A percentile compares a stretch with the other conserved stretches of the same genome.
Evolutionary conservation across 2,888 invertebrate species (phyloP).

Genomic region (Torymus tubicola): DNA sequence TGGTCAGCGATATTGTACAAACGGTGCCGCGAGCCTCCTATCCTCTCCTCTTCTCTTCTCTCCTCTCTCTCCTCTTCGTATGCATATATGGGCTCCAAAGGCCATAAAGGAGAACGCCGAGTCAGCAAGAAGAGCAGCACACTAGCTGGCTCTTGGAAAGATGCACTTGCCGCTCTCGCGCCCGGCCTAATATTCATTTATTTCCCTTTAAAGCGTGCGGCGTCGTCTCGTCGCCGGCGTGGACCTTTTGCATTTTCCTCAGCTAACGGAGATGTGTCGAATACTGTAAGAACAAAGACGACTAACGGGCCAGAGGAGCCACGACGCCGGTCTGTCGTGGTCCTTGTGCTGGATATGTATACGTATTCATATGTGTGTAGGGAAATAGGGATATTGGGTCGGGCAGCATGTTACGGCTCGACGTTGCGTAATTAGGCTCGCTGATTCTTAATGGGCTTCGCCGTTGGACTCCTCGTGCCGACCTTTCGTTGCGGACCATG

Average conservation of each 20-base stretch:
- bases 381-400: not conserved
- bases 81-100: not conserved
- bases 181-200: conserved; percentile 34
- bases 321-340: not conserved
- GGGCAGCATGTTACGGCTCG: conserved; percentile 10
- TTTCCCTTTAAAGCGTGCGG: conserved; percentile 40
- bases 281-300: conserved; percentile 33
- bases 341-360: not conserved
- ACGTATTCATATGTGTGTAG: not conserved
- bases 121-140: conserved; percentile 26
- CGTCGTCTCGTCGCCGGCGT: not conserved
- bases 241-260: conserved; percentile 8
- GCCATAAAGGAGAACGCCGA: conserved; percentile 34
- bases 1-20: conserved; percentile 37
- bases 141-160: not conserved
- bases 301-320: not conserved
- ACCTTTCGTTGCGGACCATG: too few relatives aligned
- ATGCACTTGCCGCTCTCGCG: conserved; percentile 18
- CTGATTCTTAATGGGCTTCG: conserved; percentile 30
- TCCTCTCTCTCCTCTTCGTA: not conserved
- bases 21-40: conserved; percentile 20
- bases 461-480: too few relatives aligned
- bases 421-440: conserved; percentile 44
- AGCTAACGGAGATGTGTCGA: too few relatives aligned
- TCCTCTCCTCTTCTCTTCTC: too few relatives aligned